These are phyloP conservation scores for Geococcyx californianus DNA, from an alignment of 2,113 vertebrate species.

Conservation along the genomic window DNA sequence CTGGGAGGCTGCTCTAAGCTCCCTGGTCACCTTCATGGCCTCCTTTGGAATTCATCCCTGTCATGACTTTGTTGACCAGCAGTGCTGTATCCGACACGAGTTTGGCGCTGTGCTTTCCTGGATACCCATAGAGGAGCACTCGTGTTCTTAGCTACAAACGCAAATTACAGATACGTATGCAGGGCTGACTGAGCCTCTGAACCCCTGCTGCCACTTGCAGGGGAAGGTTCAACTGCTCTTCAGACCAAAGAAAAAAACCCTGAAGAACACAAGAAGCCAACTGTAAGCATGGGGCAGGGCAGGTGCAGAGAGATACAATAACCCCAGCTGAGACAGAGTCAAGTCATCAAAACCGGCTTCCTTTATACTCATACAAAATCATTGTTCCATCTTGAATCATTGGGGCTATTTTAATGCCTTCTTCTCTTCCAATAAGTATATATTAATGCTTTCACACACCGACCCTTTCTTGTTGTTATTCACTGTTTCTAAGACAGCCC, in stretches of 20 bases:
- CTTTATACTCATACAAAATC: background rate
- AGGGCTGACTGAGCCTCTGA: background rate
- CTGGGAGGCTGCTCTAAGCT: too few species aligned
- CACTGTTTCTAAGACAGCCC: background rate
- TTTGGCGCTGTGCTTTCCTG: background rate
- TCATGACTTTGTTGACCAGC: rapidly evolving
- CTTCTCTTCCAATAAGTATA: background rate
- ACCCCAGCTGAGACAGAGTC: background rate
- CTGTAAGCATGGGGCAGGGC: too few species aligned
- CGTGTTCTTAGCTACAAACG: background rate
- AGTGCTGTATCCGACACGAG: background rate
- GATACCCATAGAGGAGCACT: background rate
- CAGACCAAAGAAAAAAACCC: background rate
- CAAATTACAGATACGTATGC: rapidly evolving
- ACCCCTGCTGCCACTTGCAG: background rate
- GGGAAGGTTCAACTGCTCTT: background rate
- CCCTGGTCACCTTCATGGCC: too few species aligned
- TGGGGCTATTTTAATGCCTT: background rate
- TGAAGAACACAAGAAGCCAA: background rate
- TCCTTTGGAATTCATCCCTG: background rate
- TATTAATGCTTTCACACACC: background rate
- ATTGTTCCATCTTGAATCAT: background rate
- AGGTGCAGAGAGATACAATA: background rate
- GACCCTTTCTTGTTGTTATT: background rate
- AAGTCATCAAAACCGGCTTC: background rate